A percentile compares a stretch with the other conserved stretches of the same genome.
Conservation (phyloP, 2,888 invertebrate species). For the Drosophila multiciliata region DNA sequence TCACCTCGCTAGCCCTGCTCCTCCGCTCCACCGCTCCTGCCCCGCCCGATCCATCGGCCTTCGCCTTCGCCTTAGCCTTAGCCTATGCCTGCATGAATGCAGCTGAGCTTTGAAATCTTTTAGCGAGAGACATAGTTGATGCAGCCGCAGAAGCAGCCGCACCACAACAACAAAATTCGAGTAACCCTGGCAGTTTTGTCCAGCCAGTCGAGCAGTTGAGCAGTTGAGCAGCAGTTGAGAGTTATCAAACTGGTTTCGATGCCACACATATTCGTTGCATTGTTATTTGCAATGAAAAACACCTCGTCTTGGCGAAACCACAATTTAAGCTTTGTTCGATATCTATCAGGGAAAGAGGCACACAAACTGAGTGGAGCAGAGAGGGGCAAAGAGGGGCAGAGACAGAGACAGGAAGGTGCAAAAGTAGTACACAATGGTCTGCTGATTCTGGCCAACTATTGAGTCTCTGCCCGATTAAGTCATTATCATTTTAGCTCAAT, state of each 20-base stretch:
- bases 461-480: conserved; percentile 19
- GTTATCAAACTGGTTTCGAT: conserved; percentile 42
- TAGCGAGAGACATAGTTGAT: conserved; percentile 38
- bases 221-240: conserved; percentile 10
- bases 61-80: neutral
- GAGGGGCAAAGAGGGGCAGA: neutral
- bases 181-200: conserved; percentile 41
- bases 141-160: conserved; percentile 25
- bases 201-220: conserved; percentile 1
- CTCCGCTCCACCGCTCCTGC: neutral
- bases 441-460: conserved; percentile 8
- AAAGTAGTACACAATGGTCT: conserved; percentile 8
- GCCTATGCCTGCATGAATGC: conserved; percentile 25
- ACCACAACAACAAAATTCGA: conserved; percentile 11
- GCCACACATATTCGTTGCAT: conserved; percentile 33
- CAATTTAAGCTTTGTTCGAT: conserved; percentile 21
- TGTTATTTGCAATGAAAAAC: conserved; percentile 28
- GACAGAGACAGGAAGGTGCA: neutral
- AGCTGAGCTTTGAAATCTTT: conserved; percentile 53
- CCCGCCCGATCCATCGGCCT: neutral
- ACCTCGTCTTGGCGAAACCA: conserved; percentile 15
- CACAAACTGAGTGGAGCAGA: neutral
- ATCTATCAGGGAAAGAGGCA: neutral
- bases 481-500: conserved; percentile 3
- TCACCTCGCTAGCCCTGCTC: neutral